Conservation (phyloP, 2,113 vertebrate genomes). For the Coracopsis vasa region DNA sequence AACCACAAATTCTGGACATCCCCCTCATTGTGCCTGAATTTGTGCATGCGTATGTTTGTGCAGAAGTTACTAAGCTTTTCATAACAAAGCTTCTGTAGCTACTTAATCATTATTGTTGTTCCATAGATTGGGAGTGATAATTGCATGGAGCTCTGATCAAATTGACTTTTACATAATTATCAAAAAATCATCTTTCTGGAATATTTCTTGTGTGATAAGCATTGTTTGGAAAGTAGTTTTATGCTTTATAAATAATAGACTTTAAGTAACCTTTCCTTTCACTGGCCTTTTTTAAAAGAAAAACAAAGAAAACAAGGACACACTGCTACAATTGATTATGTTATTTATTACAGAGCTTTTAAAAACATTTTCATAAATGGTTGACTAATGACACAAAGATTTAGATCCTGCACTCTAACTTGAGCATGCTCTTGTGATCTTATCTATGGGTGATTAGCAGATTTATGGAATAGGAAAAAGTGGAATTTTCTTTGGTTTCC, state of each 20-base stretch:
- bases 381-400: slow-evolving; percentile 15
- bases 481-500: slow-evolving; percentile 33
- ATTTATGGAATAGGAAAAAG: slow-evolving; percentile 26
- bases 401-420: slow-evolving; percentile 11
- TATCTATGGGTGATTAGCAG: slow-evolving; percentile 53
- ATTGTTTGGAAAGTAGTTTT: slow-evolving; percentile 24
- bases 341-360: slow-evolving; percentile 17
- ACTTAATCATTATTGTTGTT: background rate
- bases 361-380: background rate
- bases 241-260: background rate
- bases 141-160: background rate
- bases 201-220: slow-evolving; percentile 25
- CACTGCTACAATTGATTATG: background rate
- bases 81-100: background rate
- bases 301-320: background rate
- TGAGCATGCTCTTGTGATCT: slow-evolving; percentile 10
- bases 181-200: background rate
- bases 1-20: background rate
- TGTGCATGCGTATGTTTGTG: background rate
- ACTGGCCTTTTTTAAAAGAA: background rate
- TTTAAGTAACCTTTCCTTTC: background rate
- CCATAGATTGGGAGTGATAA: background rate
- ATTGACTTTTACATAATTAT: background rate
- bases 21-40: background rate
- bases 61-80: background rate